phyloP scores from a whole-genome alignment of 2,888 invertebrate genomes.

The Brenthis hecate region DNA sequence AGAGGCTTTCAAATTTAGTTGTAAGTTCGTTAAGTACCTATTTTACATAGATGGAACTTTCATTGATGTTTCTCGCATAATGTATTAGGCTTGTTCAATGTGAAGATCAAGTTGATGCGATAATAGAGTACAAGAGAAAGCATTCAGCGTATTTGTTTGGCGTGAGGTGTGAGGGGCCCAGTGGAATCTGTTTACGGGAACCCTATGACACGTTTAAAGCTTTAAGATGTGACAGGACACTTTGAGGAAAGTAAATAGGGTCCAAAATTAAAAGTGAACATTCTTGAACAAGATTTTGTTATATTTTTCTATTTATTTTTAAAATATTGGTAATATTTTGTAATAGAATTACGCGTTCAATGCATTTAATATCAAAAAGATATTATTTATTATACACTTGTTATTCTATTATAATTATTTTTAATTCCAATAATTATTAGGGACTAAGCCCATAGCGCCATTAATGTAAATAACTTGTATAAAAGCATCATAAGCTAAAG shows the following conservation, averaged over 20 bases:
- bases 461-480: conserved; percentile 9
- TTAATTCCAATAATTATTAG: not conserved
- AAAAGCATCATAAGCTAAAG: conserved; percentile 14
- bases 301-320: not conserved
- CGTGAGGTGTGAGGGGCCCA: conserved; percentile 40
- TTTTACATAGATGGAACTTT: conserved; percentile 25
- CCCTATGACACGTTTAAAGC: conserved; percentile 59
- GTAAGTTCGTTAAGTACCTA: conserved; percentile 33
- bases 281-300: too few species aligned
- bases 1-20: conserved; percentile 27
- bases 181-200: conserved; percentile 67
- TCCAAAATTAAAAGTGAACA: too few species aligned
- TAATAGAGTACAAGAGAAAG: conserved; percentile 74
- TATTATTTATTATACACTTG: not conserved
- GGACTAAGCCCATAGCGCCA: not conserved
- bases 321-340: not conserved
- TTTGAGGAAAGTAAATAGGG: not conserved
- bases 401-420: conserved; percentile 8
- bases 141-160: conserved; percentile 65
- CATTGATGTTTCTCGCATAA: conserved; percentile 33
- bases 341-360: not conserved
- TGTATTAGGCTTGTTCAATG: conserved; percentile 37
- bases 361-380: not conserved
- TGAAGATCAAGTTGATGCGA: conserved; percentile 58
- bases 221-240: conserved; percentile 53